Percentiles rank a stretch among this genome's conserved stretches.
These are phyloP conservation scores for Cyanistes caeruleus DNA, from an alignment of 2,113 vertebrate species.

Conservation along the genomic window DNA sequence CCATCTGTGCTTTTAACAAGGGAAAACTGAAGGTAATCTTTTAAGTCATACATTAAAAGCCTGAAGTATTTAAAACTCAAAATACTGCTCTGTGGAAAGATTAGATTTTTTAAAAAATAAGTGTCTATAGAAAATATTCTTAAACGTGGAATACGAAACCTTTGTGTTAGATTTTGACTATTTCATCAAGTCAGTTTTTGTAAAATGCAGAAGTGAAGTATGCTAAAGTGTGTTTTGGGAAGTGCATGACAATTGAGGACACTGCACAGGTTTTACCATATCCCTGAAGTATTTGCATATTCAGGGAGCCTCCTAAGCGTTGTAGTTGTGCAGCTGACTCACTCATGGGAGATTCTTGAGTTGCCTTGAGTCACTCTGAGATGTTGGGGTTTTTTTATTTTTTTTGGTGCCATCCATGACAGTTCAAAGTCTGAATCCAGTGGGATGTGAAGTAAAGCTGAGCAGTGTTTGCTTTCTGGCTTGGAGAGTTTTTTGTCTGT, in stretches of 20 bases:
- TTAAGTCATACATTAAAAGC: background rate
- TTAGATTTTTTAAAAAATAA: background rate
- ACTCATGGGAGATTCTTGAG: background rate
- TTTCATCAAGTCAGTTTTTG: background rate
- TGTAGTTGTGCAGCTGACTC: background rate
- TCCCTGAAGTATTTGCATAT: background rate
- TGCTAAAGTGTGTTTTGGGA: background rate
- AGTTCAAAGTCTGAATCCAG: background rate
- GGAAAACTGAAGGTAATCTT: constrained; percentile 91
- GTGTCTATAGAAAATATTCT: background rate
- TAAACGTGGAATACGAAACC: background rate
- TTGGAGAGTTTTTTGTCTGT: background rate
- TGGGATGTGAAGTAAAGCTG: background rate
- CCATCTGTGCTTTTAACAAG: constrained; percentile 93
- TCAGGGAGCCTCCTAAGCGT: background rate
- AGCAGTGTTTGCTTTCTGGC: background rate
- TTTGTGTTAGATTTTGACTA: background rate
- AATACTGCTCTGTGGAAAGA: background rate
- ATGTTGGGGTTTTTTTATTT: accelerated
- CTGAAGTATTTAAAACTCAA: background rate
- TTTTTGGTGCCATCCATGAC: accelerated
- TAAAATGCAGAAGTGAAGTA: background rate
- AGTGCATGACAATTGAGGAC: background rate
- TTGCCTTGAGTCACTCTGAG: background rate
- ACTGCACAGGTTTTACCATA: background rate